These are phyloP conservation scores for Drosophila tanythrix DNA, from an alignment of 2,888 invertebrate genomes.

Conservation along the genomic window DNA sequence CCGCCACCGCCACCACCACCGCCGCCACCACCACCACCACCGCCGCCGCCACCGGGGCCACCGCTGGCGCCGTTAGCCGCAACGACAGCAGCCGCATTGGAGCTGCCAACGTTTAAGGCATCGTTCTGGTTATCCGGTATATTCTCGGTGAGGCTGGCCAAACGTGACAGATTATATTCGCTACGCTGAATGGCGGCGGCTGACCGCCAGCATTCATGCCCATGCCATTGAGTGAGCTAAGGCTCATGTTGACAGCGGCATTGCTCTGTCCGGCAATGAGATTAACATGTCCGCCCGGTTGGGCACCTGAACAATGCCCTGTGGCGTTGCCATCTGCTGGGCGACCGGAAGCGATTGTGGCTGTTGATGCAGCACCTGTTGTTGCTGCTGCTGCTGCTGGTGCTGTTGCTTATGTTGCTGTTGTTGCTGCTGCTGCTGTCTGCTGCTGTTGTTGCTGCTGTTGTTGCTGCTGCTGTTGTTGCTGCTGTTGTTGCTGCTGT, in stretches of 20 bases:
- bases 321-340: slow-evolving; percentile 52
- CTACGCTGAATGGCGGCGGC: slow-evolving; percentile 88
- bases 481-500: slow-evolving; percentile 32
- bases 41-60: neutral
- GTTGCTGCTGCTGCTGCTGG: slow-evolving; percentile 36
- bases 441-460: slow-evolving; percentile 46
- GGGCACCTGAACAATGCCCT: slow-evolving; percentile 63
- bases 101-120: slow-evolving; percentile 73
- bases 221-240: slow-evolving; percentile 67
- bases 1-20: neutral
- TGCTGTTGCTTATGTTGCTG: slow-evolving; percentile 40
- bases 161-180: slow-evolving; percentile 94
- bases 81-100: slow-evolving; percentile 39
- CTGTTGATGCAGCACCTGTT: slow-evolving; percentile 43
- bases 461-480: slow-evolving; percentile 66
- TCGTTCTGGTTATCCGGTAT: slow-evolving; percentile 85
- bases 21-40: neutral
- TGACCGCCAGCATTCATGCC: slow-evolving; percentile 75
- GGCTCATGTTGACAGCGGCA: slow-evolving; percentile 61
- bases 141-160: slow-evolving; percentile 92
- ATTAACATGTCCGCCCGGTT: slow-evolving; percentile 55
- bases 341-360: slow-evolving; percentile 41
- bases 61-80: slow-evolving; percentile 33
- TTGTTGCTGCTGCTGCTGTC: slow-evolving; percentile 55
- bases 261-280: slow-evolving; percentile 55